phyloP scores from a whole-genome alignment of 1,140 invertebrate species.

The Lithobius niger region DNA sequence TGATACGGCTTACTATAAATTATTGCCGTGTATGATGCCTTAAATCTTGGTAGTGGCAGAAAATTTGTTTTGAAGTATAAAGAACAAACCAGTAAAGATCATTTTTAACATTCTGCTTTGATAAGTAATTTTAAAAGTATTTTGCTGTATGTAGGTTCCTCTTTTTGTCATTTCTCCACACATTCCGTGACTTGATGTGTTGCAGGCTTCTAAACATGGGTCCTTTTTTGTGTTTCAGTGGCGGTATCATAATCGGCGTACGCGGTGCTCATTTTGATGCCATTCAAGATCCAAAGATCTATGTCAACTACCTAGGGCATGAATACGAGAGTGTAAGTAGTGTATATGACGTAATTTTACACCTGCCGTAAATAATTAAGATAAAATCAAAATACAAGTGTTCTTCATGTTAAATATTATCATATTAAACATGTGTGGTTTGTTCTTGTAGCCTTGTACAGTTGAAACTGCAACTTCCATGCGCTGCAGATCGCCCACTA shows the following conservation, averaged over 20 bases:
- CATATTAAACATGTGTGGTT: constrained; percentile 10
- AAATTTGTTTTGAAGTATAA: no score
- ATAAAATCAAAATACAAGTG: not conserved
- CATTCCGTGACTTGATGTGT: no score
- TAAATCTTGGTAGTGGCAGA: no score
- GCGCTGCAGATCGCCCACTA: constrained; percentile 70
- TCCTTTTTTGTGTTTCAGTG: constrained; percentile 40
- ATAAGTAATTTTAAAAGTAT: no score
- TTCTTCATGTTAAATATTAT: not conserved
- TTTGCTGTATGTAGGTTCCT: no score
- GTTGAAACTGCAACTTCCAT: constrained; percentile 63
- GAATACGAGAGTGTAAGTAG: constrained; percentile 57
- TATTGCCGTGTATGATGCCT: no score
- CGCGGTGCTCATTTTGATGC: constrained; percentile 74
- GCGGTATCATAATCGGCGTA: constrained; percentile 79
- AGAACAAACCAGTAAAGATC: no score
- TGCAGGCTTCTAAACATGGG: constrained; percentile 16
- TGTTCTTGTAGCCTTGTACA: constrained; percentile 47
- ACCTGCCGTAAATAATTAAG: not conserved
- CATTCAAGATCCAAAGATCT: constrained; percentile 81
- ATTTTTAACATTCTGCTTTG: no score
- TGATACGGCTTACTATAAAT: no score
- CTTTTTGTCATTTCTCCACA: no score
- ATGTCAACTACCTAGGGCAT: constrained; percentile 64
- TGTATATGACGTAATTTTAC: no score